Base-by-base conservation (phyloP, 2,113 vertebrate species). In the Mormyrus iriodes region DNA sequence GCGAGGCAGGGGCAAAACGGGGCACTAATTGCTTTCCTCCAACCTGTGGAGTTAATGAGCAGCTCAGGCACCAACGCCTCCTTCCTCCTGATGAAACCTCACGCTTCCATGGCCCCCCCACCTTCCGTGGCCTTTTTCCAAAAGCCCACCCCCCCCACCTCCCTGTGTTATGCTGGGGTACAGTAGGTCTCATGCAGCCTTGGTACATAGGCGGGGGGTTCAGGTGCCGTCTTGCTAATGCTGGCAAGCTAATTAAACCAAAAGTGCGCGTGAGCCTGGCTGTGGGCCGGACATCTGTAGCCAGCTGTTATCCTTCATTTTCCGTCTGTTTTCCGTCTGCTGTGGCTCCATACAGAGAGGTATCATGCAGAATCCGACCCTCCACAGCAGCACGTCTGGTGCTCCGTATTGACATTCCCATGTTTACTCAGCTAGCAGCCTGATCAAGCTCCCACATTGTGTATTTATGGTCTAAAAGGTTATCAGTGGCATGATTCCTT, bases 51-150 rank as follows among this genome's bases (percentile, higher is more conserved):
- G 39, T 17, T 46, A 89, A 61, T 39, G 52, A 58, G 79, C 27
- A 55, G 51, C 73, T 53, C 44, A n/a, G 55, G 19, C 3, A 7
- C 12, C 15, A 39, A 51, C 1, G 21, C 76, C 88, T 85, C 42
- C 55, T 85, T 89, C 7, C 52, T 61, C 19, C 42, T 48, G 42
- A 84, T 88, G 88, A 52, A 24, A 31, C 69, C 9, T 88, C 88
- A 52, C 27, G 88, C 48, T 48, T 3, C 82, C 65, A 24, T 27
- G 69, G n/a, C 44, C 87, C 17, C 8, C 12, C 53, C 24, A 88
- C 44, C 55, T 13, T 65, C 58, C 24, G 42, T 4, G 9, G 31
- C 24, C 21, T 24, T 46, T 88, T 42, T 51, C 21, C 44, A 44
- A 84, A 9, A 84, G 1, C 3, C 5, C 24, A n/a, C 13, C 69